Conservation (phyloP, 2,888 invertebrate species). For the Platerodrilus igneus region DNA sequence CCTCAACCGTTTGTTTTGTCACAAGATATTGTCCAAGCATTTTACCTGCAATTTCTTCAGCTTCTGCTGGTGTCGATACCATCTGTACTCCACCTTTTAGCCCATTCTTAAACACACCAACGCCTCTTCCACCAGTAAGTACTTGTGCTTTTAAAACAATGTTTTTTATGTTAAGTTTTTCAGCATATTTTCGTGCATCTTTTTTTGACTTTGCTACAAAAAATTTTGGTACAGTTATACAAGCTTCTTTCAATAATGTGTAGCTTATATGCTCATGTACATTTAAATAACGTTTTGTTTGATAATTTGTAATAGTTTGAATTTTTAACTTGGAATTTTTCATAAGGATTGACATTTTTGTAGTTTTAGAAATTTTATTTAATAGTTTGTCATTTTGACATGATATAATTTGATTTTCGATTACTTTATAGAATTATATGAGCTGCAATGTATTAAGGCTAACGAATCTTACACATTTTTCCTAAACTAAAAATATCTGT, state of each 20-base stretch:
- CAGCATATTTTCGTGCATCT: conserved; percentile 71
- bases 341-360: too few relatives aligned
- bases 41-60: conserved; percentile 70
- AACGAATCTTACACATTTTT: too few relatives aligned
- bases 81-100: conserved; percentile 86
- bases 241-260: conserved; percentile 69
- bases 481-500: too few relatives aligned
- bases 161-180: conserved; percentile 70
- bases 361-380: too few relatives aligned
- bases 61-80: conserved; percentile 74
- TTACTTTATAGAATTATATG: too few relatives aligned
- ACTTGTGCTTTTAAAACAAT: conserved; percentile 87
- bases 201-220: conserved; percentile 72
- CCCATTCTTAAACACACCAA: conserved; percentile 84
- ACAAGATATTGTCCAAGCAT: conserved; percentile 88
- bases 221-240: conserved; percentile 82
- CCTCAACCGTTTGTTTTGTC: conserved; percentile 93
- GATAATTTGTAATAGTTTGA: too few relatives aligned
- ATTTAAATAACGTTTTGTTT: conserved; percentile 69
- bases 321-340: too few relatives aligned
- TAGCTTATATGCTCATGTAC: conserved; percentile 90
- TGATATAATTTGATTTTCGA: too few relatives aligned
- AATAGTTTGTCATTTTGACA: too few relatives aligned
- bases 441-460: too few relatives aligned
- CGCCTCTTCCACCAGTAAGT: conserved; percentile 90